Conservation (phyloP, 2,113 vertebrate species). For the Syrmaticus mikado region DNA sequence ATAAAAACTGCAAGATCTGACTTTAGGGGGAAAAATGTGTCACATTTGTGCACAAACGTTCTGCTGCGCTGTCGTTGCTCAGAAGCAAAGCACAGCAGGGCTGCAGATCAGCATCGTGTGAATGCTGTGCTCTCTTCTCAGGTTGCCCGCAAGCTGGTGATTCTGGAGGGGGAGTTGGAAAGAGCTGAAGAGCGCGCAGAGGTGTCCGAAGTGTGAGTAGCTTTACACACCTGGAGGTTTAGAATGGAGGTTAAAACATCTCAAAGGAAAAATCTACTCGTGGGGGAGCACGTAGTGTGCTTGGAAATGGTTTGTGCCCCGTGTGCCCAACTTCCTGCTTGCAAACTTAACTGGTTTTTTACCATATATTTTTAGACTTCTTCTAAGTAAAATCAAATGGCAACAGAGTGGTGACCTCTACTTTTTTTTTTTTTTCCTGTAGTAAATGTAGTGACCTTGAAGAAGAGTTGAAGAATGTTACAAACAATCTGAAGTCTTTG, state of each 20-base stretch:
- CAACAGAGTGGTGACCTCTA: background rate
- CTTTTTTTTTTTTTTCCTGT: background rate
- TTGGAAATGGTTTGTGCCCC: background rate
- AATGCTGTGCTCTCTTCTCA: conserved; percentile 49
- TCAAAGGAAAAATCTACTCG: background rate
- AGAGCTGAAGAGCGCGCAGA: conserved; percentile 95
- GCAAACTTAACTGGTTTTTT: background rate
- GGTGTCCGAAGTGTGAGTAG: conserved; percentile 92
- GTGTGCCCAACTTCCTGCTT: accelerated
- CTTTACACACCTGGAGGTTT: accelerated
- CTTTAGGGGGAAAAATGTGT: background rate
- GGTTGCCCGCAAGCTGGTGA: conserved; percentile 97
- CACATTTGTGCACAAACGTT: accelerated
- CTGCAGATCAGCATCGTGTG: too few relatives aligned
- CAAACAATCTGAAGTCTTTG: conserved; percentile 98
- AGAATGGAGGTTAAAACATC: background rate
- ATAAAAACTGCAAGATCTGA: background rate
- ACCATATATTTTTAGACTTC: background rate
- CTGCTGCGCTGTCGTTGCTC: background rate
- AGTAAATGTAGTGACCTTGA: conserved; percentile 96
- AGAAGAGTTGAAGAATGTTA: conserved; percentile 96
- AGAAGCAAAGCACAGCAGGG: background rate
- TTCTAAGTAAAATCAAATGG: background rate
- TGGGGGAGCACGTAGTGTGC: background rate
- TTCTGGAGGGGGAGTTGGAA: conserved; percentile 95